These are phyloP conservation scores for Sceloporus tristichus DNA, from an alignment of 2,113 vertebrate species.

Conservation along the genomic window DNA sequence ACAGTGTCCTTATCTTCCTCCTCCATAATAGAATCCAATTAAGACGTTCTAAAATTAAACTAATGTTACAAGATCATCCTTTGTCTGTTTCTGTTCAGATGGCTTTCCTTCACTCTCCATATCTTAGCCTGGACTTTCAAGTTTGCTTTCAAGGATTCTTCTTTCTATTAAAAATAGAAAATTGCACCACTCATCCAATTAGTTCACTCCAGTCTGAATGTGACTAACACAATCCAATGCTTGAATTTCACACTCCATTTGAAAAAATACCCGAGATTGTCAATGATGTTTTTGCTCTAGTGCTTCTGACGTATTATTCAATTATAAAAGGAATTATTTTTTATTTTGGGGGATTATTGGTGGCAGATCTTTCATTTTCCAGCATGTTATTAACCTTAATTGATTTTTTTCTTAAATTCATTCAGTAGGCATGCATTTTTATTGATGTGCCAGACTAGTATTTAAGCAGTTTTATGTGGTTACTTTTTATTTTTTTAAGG, in stretches of 20 bases:
- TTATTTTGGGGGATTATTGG: constrained; percentile 30
- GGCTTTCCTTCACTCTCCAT: background rate
- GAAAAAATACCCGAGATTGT: constrained; percentile 56
- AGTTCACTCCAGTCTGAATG: constrained; percentile 63
- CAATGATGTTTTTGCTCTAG: constrained; percentile 47
- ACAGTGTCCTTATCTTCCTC: constrained; percentile 38
- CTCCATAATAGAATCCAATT: constrained; percentile 69
- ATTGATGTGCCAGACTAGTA: constrained; percentile 52
- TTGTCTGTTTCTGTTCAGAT: constrained; percentile 33
- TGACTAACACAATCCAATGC: constrained; percentile 60
- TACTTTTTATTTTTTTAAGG: constrained; percentile 52
- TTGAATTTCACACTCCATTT: constrained; percentile 80
- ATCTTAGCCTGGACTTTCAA: constrained; percentile 47
- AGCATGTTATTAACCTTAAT: constrained; percentile 70
- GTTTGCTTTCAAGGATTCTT: constrained; percentile 46
- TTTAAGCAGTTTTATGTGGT: constrained; percentile 61
- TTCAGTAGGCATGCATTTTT: constrained; percentile 55
- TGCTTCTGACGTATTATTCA: constrained; percentile 58
- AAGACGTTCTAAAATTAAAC: constrained; percentile 65
- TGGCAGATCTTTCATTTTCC: constrained; percentile 40
- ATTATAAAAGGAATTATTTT: constrained; percentile 67
- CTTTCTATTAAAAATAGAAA: constrained; percentile 64
- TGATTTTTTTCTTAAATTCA: constrained; percentile 69
- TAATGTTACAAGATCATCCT: constrained; percentile 53
- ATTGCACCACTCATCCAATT: constrained; percentile 65